Conservation (phyloP, 2,113 vertebrate genomes). For the Rostratula benghalensis region DNA sequence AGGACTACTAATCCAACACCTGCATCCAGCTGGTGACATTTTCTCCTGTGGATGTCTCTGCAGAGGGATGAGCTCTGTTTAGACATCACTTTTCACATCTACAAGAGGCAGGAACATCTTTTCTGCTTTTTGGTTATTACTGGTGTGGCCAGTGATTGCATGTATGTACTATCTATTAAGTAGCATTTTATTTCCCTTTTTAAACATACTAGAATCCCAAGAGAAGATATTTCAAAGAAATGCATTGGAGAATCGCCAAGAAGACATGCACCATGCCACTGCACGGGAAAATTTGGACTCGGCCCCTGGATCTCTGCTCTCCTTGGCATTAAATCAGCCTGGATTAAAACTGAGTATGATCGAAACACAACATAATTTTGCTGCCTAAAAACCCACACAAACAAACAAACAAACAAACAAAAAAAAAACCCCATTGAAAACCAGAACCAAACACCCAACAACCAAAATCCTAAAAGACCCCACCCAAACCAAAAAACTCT, state of each 20-base stretch:
- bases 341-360: background rate
- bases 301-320: background rate
- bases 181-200: background rate
- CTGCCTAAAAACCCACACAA: background rate
- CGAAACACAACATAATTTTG: background rate
- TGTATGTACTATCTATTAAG: background rate
- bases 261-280: background rate
- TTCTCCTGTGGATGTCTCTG: background rate
- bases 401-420: background rate
- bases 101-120: background rate
- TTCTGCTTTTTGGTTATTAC: background rate
- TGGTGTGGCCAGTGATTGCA: background rate
- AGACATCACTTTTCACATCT: background rate
- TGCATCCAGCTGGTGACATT: background rate
- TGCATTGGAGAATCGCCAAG: background rate
- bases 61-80: background rate
- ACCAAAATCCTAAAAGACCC: too few relatives aligned
- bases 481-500: background rate
- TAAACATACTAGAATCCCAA: background rate
- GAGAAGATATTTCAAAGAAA: constrained; percentile 1
- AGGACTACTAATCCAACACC: background rate
- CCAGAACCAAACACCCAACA: background rate
- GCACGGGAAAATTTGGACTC: background rate
- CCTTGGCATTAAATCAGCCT: background rate
- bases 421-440: too few relatives aligned